Base-by-base conservation (phyloP, 2,888 invertebrate species). In the Drosophila kokeensis region DNA sequence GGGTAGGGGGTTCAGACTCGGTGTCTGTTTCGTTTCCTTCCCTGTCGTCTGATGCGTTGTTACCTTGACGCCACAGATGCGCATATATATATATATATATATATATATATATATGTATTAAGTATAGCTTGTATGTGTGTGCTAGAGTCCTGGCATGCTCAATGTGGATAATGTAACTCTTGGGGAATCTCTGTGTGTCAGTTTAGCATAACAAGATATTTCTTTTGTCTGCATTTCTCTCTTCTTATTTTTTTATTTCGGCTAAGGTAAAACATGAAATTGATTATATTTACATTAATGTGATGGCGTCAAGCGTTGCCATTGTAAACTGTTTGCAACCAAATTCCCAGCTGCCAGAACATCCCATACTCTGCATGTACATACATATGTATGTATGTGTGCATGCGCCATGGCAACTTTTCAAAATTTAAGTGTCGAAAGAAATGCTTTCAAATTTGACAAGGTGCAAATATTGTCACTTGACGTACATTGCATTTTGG, bases 241-340 rank as follows among this genome's bases (percentile, higher is more conserved):
- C 13, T 34, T 53, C n/a, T 27, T 27, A 10, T 13, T 61, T 55
- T 59, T 69, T 71, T 73, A 79, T 86, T 89, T 83, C 50, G 82
- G 79, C 82, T 69, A 63, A 81, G 83, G 79, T 65, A 83, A 90
- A 90, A 90, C 90, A 90, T 86, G 82, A 90, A 91, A 91, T 91
- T 91, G 91, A 89, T 91, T 90, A 89, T 89, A 90, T 90, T 89
- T 92, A 89, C 87, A 90, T 91, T 87, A 83, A 90, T 87, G 87
- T 77, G 85, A 86, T 83, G 83, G 87, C 87, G 79, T 89, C 79
- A 82, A 83, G 77, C 83, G 80, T 76, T 89, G 81, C 74, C 82
- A 80, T 84, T 86, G 82, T 71, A 83, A 85, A 85, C 81, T 81
- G 77, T 57, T 70, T 69, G 65, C 57, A 57, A 79, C 38, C 27